These are phyloP conservation scores for Ceriagrion tenellum DNA, from an alignment of 2,888 invertebrate genomes.

Conservation along the genomic window DNA sequence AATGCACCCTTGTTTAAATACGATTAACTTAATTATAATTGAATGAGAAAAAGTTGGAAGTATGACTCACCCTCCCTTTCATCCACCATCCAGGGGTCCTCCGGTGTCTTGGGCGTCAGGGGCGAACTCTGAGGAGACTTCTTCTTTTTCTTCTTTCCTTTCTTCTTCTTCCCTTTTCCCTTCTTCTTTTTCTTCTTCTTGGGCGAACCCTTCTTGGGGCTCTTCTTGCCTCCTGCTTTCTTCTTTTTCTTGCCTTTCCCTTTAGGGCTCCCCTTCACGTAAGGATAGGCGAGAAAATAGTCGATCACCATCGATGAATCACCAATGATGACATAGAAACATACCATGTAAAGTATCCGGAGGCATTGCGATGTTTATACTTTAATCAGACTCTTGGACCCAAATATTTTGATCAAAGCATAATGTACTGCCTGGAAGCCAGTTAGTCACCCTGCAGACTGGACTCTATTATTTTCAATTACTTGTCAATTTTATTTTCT, in stretches of 20 bases:
- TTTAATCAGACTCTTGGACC: too few species aligned
- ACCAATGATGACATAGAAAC: too few species aligned
- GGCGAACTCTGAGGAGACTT: conserved; percentile 22
- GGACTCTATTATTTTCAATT: too few species aligned
- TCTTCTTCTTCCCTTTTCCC: conserved; percentile 9
- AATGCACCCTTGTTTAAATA: too few species aligned
- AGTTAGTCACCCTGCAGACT: too few species aligned
- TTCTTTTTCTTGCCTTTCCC: neutral
- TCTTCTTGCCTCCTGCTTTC: neutral
- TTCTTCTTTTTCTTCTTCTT: neutral
- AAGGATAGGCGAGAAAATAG: neutral
- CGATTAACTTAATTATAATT: too few species aligned
- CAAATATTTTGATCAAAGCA: too few species aligned
- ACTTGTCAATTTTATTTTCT: too few species aligned
- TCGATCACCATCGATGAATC: too few species aligned
- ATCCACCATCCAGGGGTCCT: neutral
- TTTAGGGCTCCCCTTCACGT: neutral
- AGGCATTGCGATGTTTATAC: too few species aligned
- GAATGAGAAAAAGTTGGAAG: neutral
- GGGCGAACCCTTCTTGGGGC: neutral
- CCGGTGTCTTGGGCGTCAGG: neutral
- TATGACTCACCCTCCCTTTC: conserved; percentile 37
- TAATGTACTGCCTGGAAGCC: too few species aligned
- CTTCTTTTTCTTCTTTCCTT: neutral
- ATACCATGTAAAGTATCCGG: too few species aligned